These are phyloP conservation scores for Porites evermanni DNA, from an alignment of 92 coral and sea anemone species.

Conservation along the genomic window DNA sequence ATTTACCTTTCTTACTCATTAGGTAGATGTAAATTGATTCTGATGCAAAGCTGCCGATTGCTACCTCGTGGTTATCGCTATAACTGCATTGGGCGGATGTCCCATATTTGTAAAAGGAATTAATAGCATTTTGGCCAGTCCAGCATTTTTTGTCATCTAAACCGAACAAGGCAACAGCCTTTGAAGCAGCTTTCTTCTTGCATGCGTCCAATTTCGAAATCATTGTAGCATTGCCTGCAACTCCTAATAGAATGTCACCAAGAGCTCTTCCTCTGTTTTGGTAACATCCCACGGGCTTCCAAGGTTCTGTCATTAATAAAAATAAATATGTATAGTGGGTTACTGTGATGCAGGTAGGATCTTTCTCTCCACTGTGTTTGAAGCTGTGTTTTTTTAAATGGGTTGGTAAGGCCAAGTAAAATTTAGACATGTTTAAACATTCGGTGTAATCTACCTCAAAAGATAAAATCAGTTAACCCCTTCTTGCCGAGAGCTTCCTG, in stretches of 20 bases:
- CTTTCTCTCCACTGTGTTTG: no score
- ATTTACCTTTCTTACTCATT: not conserved
- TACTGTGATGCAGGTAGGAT: no score
- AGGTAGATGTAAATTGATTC: constrained; percentile 5
- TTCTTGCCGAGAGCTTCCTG: no score
- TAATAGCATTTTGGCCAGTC: not conserved
- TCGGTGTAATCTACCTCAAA: no score
- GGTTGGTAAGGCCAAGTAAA: no score
- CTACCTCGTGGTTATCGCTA: not conserved
- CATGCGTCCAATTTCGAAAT: not conserved
- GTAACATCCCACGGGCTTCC: constrained; percentile 15
- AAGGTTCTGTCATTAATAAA: not conserved
- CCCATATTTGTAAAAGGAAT: not conserved
- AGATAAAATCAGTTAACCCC: no score
- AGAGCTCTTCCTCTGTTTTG: constrained; percentile 19
- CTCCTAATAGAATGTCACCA: not conserved
- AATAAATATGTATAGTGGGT: no score
- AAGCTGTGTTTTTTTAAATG: no score
- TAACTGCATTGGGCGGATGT: not conserved
- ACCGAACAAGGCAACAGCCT: not conserved
- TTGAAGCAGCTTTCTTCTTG: not conserved
- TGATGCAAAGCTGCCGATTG: not conserved
- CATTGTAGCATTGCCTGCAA: not conserved
- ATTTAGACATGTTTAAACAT: no score
- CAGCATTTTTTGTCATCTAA: constrained; percentile 11